Evolutionary conservation across 2,113 vertebrate species (phyloP).

Genomic region (Lophochroa leadbeateri): DNA sequence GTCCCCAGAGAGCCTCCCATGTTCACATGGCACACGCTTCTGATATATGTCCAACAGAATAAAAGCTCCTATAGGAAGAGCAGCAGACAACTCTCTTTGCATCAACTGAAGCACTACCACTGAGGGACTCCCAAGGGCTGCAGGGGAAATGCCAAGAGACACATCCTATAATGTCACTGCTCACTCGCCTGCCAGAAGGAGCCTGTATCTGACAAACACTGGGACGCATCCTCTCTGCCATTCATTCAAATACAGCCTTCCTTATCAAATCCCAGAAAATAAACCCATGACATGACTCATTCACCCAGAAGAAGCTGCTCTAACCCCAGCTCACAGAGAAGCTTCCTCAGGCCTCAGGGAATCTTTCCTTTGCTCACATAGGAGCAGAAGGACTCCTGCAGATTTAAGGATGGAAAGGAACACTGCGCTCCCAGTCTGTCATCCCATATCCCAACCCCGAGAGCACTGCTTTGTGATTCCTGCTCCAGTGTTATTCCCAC

Average conservation of each 20-base stretch:
- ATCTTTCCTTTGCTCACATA: neutral
- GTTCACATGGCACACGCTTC: rapidly evolving
- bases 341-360: rapidly evolving
- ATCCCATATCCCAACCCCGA: neutral
- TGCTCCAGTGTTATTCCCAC: neutral
- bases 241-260: neutral
- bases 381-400: neutral
- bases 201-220: rapidly evolving
- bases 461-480: neutral
- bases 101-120: neutral
- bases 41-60: neutral
- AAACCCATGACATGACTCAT: rapidly evolving
- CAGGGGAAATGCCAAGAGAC: neutral
- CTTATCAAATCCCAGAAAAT: neutral
- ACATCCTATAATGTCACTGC: neutral
- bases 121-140: neutral
- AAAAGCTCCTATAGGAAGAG: neutral
- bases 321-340: neutral
- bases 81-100: neutral
- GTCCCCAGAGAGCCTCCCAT: neutral
- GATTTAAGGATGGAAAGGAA: neutral
- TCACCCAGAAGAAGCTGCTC: neutral
- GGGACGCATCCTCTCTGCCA: neutral
- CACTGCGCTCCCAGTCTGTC: too few species aligned
- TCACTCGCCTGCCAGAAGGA: neutral